Conservation (phyloP, 2,888 invertebrate genomes). For the Dryococelus australis region DNA sequence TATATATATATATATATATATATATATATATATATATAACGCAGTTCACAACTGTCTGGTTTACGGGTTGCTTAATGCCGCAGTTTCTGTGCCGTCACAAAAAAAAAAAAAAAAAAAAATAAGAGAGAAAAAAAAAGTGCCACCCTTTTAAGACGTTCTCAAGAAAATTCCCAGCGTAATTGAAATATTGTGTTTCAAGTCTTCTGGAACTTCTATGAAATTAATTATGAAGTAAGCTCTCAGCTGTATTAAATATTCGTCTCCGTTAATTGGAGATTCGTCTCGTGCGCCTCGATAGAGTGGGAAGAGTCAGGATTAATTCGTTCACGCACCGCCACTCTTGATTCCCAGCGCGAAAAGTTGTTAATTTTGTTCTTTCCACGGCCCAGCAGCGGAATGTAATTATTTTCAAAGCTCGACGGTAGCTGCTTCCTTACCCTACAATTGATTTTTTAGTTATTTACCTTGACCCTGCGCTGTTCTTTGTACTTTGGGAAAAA, state of each 20-base stretch:
- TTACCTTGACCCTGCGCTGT: too few relatives aligned
- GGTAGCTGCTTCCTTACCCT: too few relatives aligned
- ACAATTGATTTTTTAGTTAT: too few relatives aligned
- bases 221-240: not conserved
- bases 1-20: too few relatives aligned
- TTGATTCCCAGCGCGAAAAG: not conserved
- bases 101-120: not conserved
- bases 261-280: not conserved
- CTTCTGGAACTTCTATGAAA: not conserved
- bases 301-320: not conserved
- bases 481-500: too few relatives aligned
- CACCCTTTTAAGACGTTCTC: not conserved
- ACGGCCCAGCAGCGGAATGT: not conserved
- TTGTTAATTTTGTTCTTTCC: not conserved
- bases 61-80: too few relatives aligned
- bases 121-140: not conserved
- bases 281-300: not conserved
- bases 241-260: constrained; percentile 9
- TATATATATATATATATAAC: too few relatives aligned
- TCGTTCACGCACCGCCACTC: not conserved
- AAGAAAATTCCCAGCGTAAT: not conserved
- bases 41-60: too few relatives aligned
- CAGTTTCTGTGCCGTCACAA: too few relatives aligned
- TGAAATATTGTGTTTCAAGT: constrained; percentile 7
- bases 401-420: not conserved